Base-by-base conservation (phyloP, 1,140 invertebrate species). In the Argopecten irradians region DNA sequence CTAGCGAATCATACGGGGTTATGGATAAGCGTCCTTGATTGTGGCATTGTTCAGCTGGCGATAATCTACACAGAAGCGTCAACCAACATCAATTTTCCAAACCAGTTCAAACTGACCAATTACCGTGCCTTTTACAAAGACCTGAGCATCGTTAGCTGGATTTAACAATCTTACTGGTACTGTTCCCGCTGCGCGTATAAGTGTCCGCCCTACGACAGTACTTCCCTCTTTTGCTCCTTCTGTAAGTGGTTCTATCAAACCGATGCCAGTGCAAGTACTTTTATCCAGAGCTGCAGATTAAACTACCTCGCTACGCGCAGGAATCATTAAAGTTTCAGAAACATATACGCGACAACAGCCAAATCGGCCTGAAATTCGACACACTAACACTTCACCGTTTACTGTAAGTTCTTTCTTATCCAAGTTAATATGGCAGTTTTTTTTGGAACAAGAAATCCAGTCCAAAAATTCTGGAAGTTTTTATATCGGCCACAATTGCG, bases 1-100 rank as follows among this genome's bases (percentile, higher is more conserved):
- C 83, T 13, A 87, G 46, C n/a, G 34, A 87, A 35, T 32, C 41
- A 86, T 87, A 36, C 43, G 83, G 1, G 89, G 86, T 82, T 88
- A 32, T 3, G 84, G 88, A 43, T 86, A 89, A 16, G 46, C 83
- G 71, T 85, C 87, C 28, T 85, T 55, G 14, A 85, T 22, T 43
- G 87, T 55, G 14, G n/a, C 46, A 32, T 46, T 84, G 36, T n/a
- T n/a, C n/a, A n/a, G n/a, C n/a, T n/a, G n/a, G n/a, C n/a, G n/a
- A n/a, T n/a, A n/a, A n/a, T n/a, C 87, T 1, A 88, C 41, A 43
- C 87, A 88, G 34, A 32, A 34, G 34, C 83, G 43, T 46, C 43
- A 19, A 8, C 13, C 43, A 5, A 46, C 43, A 19, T 46, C 43
- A 46, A 2, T 46, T 32, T 85, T 85, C 13, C n/a, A n/a, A 16